These are phyloP conservation scores for Lethocerus indicus DNA, from an alignment of 1,140 invertebrate genomes.

Conservation along the genomic window DNA sequence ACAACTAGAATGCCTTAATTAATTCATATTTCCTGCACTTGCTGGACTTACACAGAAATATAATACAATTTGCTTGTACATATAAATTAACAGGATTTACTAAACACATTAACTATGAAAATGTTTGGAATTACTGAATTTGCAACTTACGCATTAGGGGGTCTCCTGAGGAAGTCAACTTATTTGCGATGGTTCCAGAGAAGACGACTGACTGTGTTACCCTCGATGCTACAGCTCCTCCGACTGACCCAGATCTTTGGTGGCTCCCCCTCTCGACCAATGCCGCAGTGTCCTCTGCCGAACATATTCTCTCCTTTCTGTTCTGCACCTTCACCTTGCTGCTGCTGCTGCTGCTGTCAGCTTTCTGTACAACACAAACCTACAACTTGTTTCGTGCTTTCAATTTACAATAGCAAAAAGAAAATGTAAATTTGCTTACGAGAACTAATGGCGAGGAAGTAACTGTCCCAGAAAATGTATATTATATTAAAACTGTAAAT, in stretches of 20 bases:
- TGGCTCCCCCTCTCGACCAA: not conserved
- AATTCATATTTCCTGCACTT: too few species aligned
- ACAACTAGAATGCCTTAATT: too few species aligned
- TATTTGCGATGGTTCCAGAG: slow-evolving; percentile 17
- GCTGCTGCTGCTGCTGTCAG: slow-evolving; percentile 11
- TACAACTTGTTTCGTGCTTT: not conserved
- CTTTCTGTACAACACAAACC: slow-evolving; percentile 3
- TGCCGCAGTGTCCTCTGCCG: not conserved
- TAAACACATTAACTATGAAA: too few species aligned
- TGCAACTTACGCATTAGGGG: too few species aligned
- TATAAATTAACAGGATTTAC: too few species aligned
- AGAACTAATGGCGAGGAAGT: too few species aligned
- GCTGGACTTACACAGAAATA: too few species aligned
- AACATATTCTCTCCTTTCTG: slow-evolving; percentile 6
- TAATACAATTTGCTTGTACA: too few species aligned
- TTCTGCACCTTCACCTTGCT: not conserved
- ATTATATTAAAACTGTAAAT: too few species aligned
- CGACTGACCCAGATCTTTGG: not conserved
- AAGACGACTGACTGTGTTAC: slow-evolving; percentile 18
- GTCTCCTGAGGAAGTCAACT: slow-evolving; percentile 5
- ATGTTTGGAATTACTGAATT: too few species aligned
- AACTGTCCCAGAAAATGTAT: too few species aligned
- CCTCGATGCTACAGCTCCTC: slow-evolving; percentile 12
- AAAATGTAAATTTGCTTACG: too few species aligned
- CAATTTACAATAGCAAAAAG: not conserved